Conservation (phyloP, 2,888 invertebrate genomes). For the Invenusta paracnida region DNA sequence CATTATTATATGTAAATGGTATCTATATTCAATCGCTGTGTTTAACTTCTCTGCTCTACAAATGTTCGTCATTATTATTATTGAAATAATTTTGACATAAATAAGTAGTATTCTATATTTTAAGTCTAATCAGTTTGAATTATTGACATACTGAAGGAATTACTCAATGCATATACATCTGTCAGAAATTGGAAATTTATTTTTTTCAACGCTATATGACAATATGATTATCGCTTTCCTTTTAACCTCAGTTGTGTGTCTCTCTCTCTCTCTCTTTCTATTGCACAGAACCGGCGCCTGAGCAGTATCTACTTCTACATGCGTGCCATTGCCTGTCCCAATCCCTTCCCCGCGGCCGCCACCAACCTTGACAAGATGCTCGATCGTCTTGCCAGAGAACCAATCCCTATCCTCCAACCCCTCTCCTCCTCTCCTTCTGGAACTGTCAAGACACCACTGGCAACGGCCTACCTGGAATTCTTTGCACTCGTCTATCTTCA, state of each 20-base stretch:
- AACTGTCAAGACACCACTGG: background rate
- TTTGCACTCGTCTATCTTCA: background rate
- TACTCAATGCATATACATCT: no score
- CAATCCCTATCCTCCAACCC: background rate
- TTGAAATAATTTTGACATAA: no score
- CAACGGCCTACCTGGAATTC: background rate
- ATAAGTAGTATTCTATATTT: no score
- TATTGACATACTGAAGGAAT: no score
- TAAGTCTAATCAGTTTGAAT: no score
- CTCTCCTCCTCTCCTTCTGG: background rate
- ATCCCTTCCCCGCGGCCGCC: constrained; percentile 78
- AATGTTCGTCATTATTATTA: no score
- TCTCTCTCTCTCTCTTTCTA: background rate
- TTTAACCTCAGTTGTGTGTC: no score
- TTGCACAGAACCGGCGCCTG: constrained; percentile 66
- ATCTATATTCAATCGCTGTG: no score
- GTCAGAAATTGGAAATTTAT: no score
- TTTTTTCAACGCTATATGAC: no score
- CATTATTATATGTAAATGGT: no score
- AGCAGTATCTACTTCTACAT: constrained; percentile 81
- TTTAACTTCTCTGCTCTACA: no score
- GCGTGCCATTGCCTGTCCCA: constrained; percentile 74
- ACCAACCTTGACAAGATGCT: constrained; percentile 75
- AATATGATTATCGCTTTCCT: background rate
- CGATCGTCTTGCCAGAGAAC: constrained; percentile 60